A percentile compares a stretch with the other conserved stretches of the same genome.
phyloP scores from a whole-genome alignment of 2,888 invertebrate genomes.

The Pyrrhia umbra region DNA sequence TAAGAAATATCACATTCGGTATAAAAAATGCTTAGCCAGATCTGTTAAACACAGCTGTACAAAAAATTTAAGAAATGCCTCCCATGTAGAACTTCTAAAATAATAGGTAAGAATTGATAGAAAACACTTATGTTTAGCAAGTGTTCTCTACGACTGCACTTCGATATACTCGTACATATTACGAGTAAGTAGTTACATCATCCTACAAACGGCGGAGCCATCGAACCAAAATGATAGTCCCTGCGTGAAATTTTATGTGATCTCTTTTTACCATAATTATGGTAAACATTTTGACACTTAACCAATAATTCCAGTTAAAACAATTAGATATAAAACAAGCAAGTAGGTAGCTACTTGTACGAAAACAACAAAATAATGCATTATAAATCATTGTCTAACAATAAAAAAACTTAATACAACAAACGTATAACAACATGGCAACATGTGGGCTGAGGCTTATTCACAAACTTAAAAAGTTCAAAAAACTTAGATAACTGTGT shows the following conservation, averaged over 20 bases:
- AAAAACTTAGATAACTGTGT: too few relatives aligned
- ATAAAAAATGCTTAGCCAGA: not conserved
- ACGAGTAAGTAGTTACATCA: too few relatives aligned
- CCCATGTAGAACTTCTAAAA: too few relatives aligned
- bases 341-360: constrained; percentile 1
- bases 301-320: constrained; percentile 1
- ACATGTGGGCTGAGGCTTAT: constrained; percentile 17
- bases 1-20: not conserved
- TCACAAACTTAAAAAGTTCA: not conserved
- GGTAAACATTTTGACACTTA: not conserved
- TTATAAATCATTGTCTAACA: constrained; percentile 36
- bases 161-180: too few relatives aligned
- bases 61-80: not conserved
- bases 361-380: constrained; percentile 31
- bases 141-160: too few relatives aligned
- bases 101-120: too few relatives aligned
- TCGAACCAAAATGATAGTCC: too few relatives aligned
- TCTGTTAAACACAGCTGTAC: not conserved
- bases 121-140: too few relatives aligned
- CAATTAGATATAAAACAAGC: constrained; percentile 25
- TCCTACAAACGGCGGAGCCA: too few relatives aligned
- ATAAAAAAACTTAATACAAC: constrained; percentile 61
- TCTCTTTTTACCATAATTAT: too few relatives aligned
- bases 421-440: constrained; percentile 46
- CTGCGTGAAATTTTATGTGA: too few relatives aligned